Base-by-base conservation (phyloP, 1,140 invertebrate genomes). In the Magallana angulata region DNA sequence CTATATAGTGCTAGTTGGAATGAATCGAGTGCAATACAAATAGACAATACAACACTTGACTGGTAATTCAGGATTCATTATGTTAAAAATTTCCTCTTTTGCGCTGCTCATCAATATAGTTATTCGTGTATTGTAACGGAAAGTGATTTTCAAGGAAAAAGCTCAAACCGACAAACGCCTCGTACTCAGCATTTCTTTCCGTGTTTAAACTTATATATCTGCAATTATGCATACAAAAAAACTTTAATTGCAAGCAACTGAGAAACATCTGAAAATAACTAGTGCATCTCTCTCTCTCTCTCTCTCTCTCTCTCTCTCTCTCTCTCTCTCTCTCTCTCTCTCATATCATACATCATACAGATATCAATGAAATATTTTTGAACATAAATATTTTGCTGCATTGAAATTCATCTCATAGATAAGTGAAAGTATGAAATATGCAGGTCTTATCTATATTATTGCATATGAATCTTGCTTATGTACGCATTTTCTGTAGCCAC, bases 31-130 rank as follows among this genome's bases (percentile, higher is more conserved):
- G 68, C 36, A 11, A 36, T 12, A 30, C 1, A 30, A 76, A 76
- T 11, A 24, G 24, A 30, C 68, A 76, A 76, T 48, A 5, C 68
- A 11, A 30, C 24, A 76, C 24, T 76, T 76, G 7, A 36, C 18
- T 76, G 24, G 8, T 12, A 12, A 30, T 76, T 30, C 36, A 76
- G 68, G 24, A 76, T 30, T 30, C 36, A 76, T 76, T 76, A 76
- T 76, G 24, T 76, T 30, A 30, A 76, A 76, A 36, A 76, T 76
- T 76, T 76, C 68, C 68, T 76, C 68, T 12, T 76, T 76, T 76
- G 36, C 11, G 24, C 68, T 36, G 68, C 36, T 76, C 24, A 24
- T 76, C 24, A 76, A 64, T 30, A 36, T 71, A 24, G 24, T 76
- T 30, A 18, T 30, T 76, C 68, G 68, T 76, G 18, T 24, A 76